Percentiles rank a stretch among this genome's conserved stretches.
Evolutionary conservation across 1,140 invertebrate species (phyloP).

Genomic region (Bombus superbus): DNA sequence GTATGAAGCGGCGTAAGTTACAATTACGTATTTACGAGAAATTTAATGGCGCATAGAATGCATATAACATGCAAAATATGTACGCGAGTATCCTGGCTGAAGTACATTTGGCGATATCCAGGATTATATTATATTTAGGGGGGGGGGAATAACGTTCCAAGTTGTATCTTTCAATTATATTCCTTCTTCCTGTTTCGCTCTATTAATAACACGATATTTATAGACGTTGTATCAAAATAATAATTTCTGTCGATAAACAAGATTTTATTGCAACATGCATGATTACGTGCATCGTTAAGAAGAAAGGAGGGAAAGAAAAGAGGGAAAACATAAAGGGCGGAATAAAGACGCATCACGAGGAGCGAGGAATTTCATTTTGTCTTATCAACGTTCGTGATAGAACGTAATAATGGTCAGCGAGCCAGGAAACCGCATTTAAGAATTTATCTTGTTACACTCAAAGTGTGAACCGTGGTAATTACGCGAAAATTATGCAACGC

Average conservation of each 20-base stretch:
- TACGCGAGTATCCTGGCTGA: too few relatives aligned
- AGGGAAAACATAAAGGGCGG: background rate
- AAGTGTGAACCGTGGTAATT: conserved; percentile 4
- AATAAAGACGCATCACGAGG: background rate
- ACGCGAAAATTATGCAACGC: conserved; percentile 19
- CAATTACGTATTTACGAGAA: too few relatives aligned
- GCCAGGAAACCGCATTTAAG: conserved; percentile 4
- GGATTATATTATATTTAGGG: too few relatives aligned
- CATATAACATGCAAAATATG: too few relatives aligned
- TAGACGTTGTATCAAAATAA: too few relatives aligned
- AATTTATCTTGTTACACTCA: background rate
- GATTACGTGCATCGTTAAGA: background rate
- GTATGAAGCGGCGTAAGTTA: background rate
- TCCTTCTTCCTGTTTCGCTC: too few relatives aligned
- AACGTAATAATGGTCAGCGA: conserved; percentile 33
- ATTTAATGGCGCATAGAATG: too few relatives aligned
- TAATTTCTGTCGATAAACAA: too few relatives aligned
- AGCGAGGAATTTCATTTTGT: conserved; percentile 39
- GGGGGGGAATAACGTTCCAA: too few relatives aligned
- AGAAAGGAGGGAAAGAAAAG: background rate
- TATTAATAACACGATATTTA: too few relatives aligned
- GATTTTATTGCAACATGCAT: background rate
- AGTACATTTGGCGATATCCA: too few relatives aligned
- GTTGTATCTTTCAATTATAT: too few relatives aligned
- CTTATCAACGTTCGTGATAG: conserved; percentile 10